These are phyloP conservation scores for Neoascia interrupta DNA, from an alignment of 2,888 invertebrate genomes.

Conservation along the genomic window DNA sequence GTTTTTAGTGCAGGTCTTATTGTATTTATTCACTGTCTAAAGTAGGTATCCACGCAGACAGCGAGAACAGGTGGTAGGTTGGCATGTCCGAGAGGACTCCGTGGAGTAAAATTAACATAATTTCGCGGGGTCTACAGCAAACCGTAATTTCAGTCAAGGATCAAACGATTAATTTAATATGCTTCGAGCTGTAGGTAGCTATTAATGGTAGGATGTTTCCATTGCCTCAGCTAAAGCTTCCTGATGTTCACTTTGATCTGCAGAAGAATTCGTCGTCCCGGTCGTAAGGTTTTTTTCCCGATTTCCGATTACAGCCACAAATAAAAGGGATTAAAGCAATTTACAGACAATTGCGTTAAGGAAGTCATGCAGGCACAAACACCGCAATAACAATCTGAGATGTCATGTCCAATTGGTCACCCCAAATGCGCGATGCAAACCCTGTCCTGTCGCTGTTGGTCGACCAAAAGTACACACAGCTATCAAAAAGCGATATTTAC, in stretches of 20 bases:
- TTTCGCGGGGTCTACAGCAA: conserved; percentile 14
- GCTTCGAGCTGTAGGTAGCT: no score
- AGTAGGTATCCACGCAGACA: no score
- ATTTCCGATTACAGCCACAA: neutral
- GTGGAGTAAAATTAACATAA: conserved; percentile 16
- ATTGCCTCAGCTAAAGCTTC: no score
- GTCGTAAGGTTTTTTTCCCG: no score
- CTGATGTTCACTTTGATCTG: no score
- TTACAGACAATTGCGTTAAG: neutral
- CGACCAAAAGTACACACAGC: conserved; percentile 25
- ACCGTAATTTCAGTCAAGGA: neutral
- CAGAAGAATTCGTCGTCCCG: no score
- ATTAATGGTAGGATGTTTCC: no score
- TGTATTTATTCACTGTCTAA: no score
- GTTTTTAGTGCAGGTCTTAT: conserved; percentile 8
- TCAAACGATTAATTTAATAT: neutral
- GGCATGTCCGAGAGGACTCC: no score
- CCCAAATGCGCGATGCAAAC: neutral
- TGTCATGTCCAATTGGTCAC: conserved; percentile 62
- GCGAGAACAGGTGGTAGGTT: conserved; percentile 41
- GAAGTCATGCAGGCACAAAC: neutral
- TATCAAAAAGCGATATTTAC: conserved; percentile 61
- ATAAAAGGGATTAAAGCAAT: conserved; percentile 33
- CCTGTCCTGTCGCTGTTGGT: no score
- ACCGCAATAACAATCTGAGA: conserved; percentile 13